Base-by-base conservation (phyloP, 2,888 invertebrate species). In the Operophtera brumata region DNA sequence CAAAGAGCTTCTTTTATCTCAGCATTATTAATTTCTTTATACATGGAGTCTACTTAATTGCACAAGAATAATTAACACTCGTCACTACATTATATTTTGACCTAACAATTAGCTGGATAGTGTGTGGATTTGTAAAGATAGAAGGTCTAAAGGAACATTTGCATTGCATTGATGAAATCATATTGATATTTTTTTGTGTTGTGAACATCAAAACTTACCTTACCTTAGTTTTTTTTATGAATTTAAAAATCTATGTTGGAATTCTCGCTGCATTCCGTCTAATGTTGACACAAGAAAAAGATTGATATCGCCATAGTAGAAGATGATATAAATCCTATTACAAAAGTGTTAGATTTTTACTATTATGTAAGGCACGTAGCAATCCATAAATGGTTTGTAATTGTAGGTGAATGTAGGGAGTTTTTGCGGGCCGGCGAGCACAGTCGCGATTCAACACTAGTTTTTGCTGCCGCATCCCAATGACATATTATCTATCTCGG, bases 301-400 rank as follows among this genome's bases (percentile, higher is more conserved):
- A 65, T 57, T 51, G 50, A 64, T 57, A 51, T 53, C 45, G 57
- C 53, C 48, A 56, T 52, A 57, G 57, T 47, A 41, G 49, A 28
- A 57, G 51, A 42, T 37, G 20, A 57, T 54, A 64, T 60, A 69
- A 69, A 73, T 72, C 71, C 67, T 67, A 68, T 70, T 69, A 73
- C 67, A 69, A 78, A 77, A 76, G 73, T 77, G 75, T 79, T 77
- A 81, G 80, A 79, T 80, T 78, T 80, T 73, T 75, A 75, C 77
- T 77, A 80, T 80, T 66, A 75, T 84, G 84, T 82, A 78, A 79
- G 80, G 79, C 81, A 82, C 82, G 84, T 84, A 77, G 74, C 68
- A 65, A 57, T 66, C 89, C 86, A 75, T 87, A 89, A 83, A 84
- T 82, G 88, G 89, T 70, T 75, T 73, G 82, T 89, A 88, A 89